Evolutionary conservation across 2,797 vertebrate genomes (phyloP).

Genomic region (Hydrocynus forskahlii): DNA sequence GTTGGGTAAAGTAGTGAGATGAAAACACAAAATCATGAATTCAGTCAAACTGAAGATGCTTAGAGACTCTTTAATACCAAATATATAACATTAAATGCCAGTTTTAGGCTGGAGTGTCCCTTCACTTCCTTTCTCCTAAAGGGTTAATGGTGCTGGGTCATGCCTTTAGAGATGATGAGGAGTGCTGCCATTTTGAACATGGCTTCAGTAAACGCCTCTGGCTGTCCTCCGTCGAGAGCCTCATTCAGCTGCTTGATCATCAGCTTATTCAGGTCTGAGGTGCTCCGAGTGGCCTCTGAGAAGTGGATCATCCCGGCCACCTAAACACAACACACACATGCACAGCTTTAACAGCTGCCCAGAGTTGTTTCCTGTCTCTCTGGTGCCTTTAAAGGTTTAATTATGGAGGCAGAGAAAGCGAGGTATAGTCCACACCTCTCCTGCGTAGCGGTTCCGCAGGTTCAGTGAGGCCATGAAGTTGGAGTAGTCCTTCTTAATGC

Average conservation of each 20-base stretch:
- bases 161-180: slow-evolving; percentile 92
- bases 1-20: neutral
- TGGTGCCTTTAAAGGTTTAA: neutral
- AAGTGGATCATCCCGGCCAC: slow-evolving; percentile 96
- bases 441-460: slow-evolving; percentile 93
- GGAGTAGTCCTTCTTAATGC: slow-evolving; percentile 97
- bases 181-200: slow-evolving; percentile 96
- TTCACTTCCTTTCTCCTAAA: neutral
- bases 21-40: neutral
- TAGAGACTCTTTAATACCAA: neutral
- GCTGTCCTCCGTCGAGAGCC: slow-evolving; percentile 78
- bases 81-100: neutral
- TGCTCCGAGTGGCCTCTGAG: slow-evolving; percentile 81
- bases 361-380: neutral
- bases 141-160: neutral
- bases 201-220: slow-evolving; percentile 88
- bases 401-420: neutral
- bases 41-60: neutral
- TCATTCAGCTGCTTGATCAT: slow-evolving; percentile 88
- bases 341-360: neutral
- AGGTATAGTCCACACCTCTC: slow-evolving; percentile 79
- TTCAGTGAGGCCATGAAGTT: slow-evolving; percentile 98
- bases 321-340: slow-evolving; percentile 64
- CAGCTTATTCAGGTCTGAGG: slow-evolving; percentile 87
- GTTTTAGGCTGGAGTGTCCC: neutral